Base-by-base conservation (phyloP, 2,113 vertebrate genomes). In the Gambusia affinis region DNA sequence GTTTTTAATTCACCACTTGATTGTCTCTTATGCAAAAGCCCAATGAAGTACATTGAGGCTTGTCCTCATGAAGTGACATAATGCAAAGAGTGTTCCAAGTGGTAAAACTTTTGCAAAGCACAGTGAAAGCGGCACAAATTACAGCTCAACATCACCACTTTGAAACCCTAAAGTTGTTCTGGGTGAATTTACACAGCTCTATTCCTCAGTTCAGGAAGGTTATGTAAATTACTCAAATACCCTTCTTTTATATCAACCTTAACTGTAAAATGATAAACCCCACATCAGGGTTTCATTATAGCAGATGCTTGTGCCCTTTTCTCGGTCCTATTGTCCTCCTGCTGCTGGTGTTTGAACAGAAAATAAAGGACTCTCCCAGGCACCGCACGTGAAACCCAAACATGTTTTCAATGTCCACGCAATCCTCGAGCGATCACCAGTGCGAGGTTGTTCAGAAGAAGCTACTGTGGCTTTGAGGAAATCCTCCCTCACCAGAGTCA, bases 401-500 rank as follows among this genome's bases (percentile, higher is more conserved):
- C 66, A 83, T 82, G 81, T 85, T 90, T 88, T 85, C 72, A 24
- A 37, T 73, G 64, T 71, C 67, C 22, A 4, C 67, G 61, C 76
- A 54, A 15, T 71, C 84, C 37, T 66, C 73, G 79, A 78, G 68
- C 85, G 67, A 87, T 84, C 85, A 80, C 80, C 70, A 73, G 67
- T 0, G 51, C 70, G 35, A 66, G 44, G 60, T 37, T 79, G 75
- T 37, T 74, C 79, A 88, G 84, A 88, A 90, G 87, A 87, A 86
- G 85, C 82, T 68, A 80, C 86, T 54, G 78, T 77, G 62, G 88
- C 78, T 83, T 85, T 82, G 82, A 92, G 90, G 90, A 92, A 92
- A 92, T 92, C 90, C 89, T 90, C 85, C 73, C 82, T 67, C 0
- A 37, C 61, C 73, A 64, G 75, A 91, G 88, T 88, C 91, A 90